phyloP scores from a whole-genome alignment of 2,113 vertebrate species.

The Mesitornis unicolor region DNA sequence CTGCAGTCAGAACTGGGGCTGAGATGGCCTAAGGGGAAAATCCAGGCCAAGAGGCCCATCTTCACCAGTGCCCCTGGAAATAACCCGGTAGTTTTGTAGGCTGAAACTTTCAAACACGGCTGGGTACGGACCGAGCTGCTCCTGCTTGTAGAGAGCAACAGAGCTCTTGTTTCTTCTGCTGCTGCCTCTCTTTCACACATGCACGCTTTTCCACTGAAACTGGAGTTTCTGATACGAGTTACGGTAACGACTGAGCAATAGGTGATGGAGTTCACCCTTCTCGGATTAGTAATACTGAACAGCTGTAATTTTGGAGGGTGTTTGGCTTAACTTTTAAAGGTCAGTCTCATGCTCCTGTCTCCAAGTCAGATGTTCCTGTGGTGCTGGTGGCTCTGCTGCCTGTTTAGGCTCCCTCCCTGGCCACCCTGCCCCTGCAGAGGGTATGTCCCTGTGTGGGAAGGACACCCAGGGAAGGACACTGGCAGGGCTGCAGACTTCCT shows the following conservation, averaged over 20 bases:
- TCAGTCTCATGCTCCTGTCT: accelerated
- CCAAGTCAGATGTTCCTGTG: neutral
- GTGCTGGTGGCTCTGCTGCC: neutral
- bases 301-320: neutral
- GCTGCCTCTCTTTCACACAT: neutral
- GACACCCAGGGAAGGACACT: neutral
- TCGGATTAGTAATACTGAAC: neutral
- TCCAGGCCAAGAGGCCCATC: neutral
- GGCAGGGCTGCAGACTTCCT: accelerated
- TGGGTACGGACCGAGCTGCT: neutral
- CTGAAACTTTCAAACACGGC: neutral
- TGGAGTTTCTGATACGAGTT: neutral
- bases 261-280: neutral
- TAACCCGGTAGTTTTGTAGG: neutral
- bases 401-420: neutral
- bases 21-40: neutral
- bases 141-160: neutral
- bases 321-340: neutral
- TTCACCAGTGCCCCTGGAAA: neutral
- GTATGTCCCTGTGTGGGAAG: neutral
- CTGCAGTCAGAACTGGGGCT: neutral
- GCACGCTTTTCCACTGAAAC: neutral
- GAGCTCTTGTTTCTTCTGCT: neutral
- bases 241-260: neutral
- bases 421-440: too few species aligned